Percentiles rank a stretch among this genome's conserved stretches.
Conservation (phyloP, 2,797 vertebrate genomes). For the Cynopterus sphinx region DNA sequence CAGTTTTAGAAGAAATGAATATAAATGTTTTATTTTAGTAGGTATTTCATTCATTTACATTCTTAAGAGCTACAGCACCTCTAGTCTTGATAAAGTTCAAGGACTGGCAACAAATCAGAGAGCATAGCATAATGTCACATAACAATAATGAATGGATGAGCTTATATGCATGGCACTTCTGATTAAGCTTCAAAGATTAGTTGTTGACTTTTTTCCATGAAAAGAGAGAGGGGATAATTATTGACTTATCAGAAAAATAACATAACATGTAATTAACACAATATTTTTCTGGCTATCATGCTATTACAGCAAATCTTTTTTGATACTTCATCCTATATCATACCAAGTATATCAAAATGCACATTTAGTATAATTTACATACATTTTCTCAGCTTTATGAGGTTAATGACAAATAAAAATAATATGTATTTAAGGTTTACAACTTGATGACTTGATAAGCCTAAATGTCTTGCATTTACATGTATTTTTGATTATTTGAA, state of each 20-base stretch:
- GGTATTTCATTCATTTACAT: not conserved
- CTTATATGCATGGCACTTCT: not conserved
- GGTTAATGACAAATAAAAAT: not conserved
- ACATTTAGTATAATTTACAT: not conserved
- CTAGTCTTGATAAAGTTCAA: not conserved
- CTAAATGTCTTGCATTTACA: not conserved
- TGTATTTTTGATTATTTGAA: not conserved
- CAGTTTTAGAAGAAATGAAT: not conserved
- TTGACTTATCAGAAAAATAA: not conserved
- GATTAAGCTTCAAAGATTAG: constrained; percentile 12
- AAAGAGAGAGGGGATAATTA: not conserved
- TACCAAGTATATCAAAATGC: not conserved
- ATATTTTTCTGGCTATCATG: not conserved
- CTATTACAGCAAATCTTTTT: not conserved
- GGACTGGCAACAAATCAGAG: not conserved
- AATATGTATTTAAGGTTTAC: not conserved
- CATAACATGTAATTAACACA: not conserved
- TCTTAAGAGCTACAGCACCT: not conserved
- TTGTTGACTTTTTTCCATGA: not conserved
- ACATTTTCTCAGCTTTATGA: not conserved
- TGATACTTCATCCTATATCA: not conserved
- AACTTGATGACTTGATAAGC: not conserved
- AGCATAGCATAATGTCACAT: not conserved
- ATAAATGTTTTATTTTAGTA: not conserved
- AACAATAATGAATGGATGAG: not conserved